phyloP scores from a whole-genome alignment of 2,113 vertebrate species.

The Paedocypris sp. region DNA sequence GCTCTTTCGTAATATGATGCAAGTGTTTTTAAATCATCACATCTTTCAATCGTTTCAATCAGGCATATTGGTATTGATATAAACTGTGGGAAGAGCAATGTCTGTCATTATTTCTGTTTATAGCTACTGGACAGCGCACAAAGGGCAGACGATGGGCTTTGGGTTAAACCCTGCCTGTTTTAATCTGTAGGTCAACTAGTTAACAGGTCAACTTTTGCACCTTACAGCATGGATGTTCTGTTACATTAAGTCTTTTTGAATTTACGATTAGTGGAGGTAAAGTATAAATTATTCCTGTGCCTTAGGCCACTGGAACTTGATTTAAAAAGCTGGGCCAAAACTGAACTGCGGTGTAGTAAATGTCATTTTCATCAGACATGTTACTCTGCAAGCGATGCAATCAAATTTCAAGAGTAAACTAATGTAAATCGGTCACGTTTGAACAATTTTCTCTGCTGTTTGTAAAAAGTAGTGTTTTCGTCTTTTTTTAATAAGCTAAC shows the following conservation, averaged over 20 bases:
- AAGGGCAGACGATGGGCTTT: slow-evolving; percentile 43
- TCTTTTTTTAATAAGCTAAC: slow-evolving; percentile 47
- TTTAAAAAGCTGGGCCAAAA: slow-evolving; percentile 57
- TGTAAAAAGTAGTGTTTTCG: slow-evolving; percentile 49
- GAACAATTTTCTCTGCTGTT: slow-evolving; percentile 61
- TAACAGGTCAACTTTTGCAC: slow-evolving; percentile 47
- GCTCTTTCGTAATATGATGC: background rate
- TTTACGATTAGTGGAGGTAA: too few species aligned
- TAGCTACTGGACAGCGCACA: slow-evolving; percentile 39
- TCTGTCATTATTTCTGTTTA: slow-evolving; percentile 1
- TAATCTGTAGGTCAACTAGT: slow-evolving; percentile 40
- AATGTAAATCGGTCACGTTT: slow-evolving; percentile 33
- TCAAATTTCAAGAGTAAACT: slow-evolving; percentile 34
- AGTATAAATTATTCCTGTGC: slow-evolving; percentile 62
- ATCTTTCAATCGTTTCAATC: background rate
- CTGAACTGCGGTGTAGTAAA: slow-evolving; percentile 53
- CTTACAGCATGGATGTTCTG: slow-evolving; percentile 38
- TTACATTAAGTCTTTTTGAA: too few species aligned
- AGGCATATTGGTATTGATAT: background rate
- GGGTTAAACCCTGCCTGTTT: slow-evolving; percentile 32
- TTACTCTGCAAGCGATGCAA: slow-evolving; percentile 44
- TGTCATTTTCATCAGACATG: slow-evolving; percentile 43
- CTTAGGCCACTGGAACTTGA: slow-evolving; percentile 65
- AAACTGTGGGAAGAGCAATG: background rate
- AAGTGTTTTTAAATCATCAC: background rate